phyloP scores from a whole-genome alignment of 2,888 invertebrate genomes.

The Conops quadrifasciatus region DNA sequence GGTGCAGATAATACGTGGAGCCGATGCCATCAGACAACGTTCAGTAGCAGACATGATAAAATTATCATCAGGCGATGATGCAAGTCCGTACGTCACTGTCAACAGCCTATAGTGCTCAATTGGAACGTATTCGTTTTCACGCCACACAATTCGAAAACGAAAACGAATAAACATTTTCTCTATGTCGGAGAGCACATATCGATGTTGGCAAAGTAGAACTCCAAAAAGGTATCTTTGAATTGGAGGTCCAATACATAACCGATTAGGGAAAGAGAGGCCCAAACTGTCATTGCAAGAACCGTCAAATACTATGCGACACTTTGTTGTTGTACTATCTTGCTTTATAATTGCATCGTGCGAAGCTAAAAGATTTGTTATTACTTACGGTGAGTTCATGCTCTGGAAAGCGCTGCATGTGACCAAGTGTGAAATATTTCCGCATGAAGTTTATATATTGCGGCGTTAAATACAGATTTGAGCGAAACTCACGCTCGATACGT shows the following conservation, averaged over 20 bases:
- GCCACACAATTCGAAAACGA: slow-evolving; percentile 11
- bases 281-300: slow-evolving; percentile 32
- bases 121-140: slow-evolving; percentile 8
- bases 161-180: background rate
- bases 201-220: slow-evolving; percentile 30
- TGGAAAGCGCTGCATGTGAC: no score
- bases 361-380: no score
- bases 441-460: no score
- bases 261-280: slow-evolving; percentile 31
- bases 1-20: no score
- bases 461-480: no score
- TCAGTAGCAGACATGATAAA: no score
- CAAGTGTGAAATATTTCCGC: no score
- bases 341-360: background rate
- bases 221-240: slow-evolving; percentile 33
- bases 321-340: background rate
- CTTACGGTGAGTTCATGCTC: no score
- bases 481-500: no score
- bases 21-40: no score
- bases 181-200: slow-evolving; percentile 22
- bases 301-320: slow-evolving; percentile 10
- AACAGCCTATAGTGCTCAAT: slow-evolving; percentile 28
- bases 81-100: slow-evolving; percentile 33
- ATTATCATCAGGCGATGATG: slow-evolving; percentile 27
- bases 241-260: slow-evolving; percentile 28